These are phyloP conservation scores for Cydia pomonella DNA, from an alignment of 1,140 invertebrate genomes.

Conservation along the genomic window DNA sequence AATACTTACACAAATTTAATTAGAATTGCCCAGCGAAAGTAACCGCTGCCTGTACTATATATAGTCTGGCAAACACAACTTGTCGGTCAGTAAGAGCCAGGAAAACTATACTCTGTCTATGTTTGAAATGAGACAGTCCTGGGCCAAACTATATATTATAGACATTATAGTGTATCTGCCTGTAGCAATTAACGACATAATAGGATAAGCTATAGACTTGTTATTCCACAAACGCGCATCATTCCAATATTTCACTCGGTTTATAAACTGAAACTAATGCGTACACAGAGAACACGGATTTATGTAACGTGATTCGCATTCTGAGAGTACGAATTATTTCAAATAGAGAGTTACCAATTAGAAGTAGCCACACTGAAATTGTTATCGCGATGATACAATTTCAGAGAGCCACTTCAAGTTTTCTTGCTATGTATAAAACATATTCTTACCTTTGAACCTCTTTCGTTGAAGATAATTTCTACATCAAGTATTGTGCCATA, in stretches of 20 bases:
- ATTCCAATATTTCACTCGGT: constrained; percentile 16
- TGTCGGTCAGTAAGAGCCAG: too few relatives aligned
- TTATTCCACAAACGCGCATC: background rate
- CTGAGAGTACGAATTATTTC: constrained; percentile 25
- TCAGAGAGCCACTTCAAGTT: constrained; percentile 59
- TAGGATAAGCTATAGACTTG: background rate
- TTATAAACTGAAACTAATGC: constrained; percentile 7
- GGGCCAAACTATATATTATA: too few relatives aligned
- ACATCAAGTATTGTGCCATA: constrained; percentile 99
- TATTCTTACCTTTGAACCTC: constrained; percentile 98
- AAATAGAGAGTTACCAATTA: constrained; percentile 34
- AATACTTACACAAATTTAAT: too few relatives aligned
- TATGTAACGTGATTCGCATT: constrained; percentile 12
- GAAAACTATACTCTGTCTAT: too few relatives aligned
- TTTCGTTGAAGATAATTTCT: constrained; percentile 99
- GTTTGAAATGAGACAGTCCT: too few relatives aligned
- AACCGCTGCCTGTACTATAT: too few relatives aligned
- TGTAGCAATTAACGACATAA: background rate
- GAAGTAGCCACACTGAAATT: constrained; percentile 65
- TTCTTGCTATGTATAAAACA: constrained; percentile 37
- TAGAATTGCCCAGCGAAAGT: too few relatives aligned
- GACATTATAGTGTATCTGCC: background rate
- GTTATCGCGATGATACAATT: constrained; percentile 47
- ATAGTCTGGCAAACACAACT: too few relatives aligned
- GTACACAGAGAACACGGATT: constrained; percentile 10